phyloP scores from a whole-genome alignment of 2,888 invertebrate genomes.

The Hesperia comma region DNA sequence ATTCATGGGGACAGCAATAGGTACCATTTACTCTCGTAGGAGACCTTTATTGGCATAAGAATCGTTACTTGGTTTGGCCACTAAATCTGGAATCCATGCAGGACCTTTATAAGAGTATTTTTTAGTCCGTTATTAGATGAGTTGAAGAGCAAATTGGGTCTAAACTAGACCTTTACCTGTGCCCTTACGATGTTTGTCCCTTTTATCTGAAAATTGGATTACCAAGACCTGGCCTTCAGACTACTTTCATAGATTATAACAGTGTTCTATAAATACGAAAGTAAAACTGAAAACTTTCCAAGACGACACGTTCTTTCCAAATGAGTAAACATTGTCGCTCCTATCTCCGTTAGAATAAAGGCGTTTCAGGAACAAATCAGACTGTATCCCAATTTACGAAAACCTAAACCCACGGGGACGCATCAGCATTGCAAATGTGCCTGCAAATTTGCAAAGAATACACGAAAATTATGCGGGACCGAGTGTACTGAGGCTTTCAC shows the following conservation, averaged over 20 bases:
- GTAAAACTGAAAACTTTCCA: neutral
- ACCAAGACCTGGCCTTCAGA: too few species aligned
- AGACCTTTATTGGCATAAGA: too few species aligned
- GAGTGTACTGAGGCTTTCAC: constrained; percentile 32
- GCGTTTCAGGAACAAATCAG: constrained; percentile 43
- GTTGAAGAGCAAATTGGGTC: too few species aligned
- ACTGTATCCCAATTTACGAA: constrained; percentile 41
- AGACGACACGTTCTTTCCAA: neutral
- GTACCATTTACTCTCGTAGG: too few species aligned
- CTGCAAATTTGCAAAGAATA: constrained; percentile 73
- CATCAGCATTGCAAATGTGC: constrained; percentile 70
- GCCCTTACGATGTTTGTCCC: too few species aligned
- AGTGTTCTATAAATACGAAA: neutral
- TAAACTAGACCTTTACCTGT: neutral
- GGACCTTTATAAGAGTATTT: too few species aligned
- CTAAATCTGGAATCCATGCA: too few species aligned
- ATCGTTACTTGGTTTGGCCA: too few species aligned
- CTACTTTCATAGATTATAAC: too few species aligned
- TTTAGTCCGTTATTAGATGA: too few species aligned
- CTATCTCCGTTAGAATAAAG: constrained; percentile 30
- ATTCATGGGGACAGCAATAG: too few species aligned
- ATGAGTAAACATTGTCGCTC: constrained; percentile 28
- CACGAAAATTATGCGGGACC: constrained; percentile 69
- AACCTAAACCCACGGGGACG: constrained; percentile 42
- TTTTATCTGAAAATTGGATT: too few species aligned